Evolutionary conservation across 2,888 invertebrate species (phyloP), one percentile per base, ranked within the genome.

Genomic region (Drosophila picticornis): DNA sequence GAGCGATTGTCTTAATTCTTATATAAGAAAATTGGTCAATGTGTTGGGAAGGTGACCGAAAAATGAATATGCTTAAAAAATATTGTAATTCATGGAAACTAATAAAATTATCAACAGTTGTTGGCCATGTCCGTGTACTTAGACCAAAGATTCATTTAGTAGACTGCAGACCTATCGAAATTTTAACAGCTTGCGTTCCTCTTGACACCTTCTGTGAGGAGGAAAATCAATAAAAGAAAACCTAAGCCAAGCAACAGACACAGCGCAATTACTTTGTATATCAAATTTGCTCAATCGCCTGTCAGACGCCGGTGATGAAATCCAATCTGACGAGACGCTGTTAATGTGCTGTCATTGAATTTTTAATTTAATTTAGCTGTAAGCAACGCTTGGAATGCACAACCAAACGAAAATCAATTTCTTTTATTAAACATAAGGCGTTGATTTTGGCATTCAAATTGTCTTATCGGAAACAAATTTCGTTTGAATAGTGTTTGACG

Each of bases 361-460:
- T 84, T 84, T 84, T 83, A 84, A 84, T 84, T 84, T 83, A 84
- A 84, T 84, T 83, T 81, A 67, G 80, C 80, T 75, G 69, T 66
- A 72, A 77, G 80, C 70, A 40, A 53, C 68, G 48, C 36, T 43
- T 52, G 48, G 36, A 7, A 40, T 31, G 19, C 38, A 57, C 64
- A 65, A 29, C 63, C 64, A 73, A 59, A 13, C 29, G 68, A 58
- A 74, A 76, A 64, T 61, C 84, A 83, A 84, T 84, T 84, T 82
- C 59, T 72, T 82, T 80, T 80, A 84, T 80, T 78, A 80, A 83
- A 83, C 68, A 73, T 65, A 56, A 56, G 72, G 65, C 73, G 67
- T 66, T 77, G 80, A 81, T 76, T 82, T 80, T 53, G 61, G 83
- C 82, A 83, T 83, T 79, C 78, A 84, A 83, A 83, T 83, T 84